These are phyloP conservation scores for Caranx ignobilis DNA, from an alignment of 2,113 vertebrate species.

Conservation along the genomic window DNA sequence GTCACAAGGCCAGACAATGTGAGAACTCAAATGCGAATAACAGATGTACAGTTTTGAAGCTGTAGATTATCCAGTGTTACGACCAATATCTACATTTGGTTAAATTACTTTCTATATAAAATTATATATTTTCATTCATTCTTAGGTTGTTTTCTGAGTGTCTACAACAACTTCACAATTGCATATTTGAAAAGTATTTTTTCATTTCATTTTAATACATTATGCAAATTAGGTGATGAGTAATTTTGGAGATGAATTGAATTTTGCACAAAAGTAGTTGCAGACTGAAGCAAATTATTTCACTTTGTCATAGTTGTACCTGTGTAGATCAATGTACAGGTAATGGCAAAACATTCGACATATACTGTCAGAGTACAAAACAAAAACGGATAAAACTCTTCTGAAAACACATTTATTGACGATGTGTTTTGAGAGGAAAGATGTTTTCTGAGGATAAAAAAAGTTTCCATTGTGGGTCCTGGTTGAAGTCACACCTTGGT, in stretches of 20 bases:
- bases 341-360: neutral
- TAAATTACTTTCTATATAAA: no score
- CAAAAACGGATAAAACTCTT: neutral
- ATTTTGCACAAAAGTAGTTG: neutral
- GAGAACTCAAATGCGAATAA: neutral
- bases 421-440: neutral
- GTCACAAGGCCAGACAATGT: neutral
- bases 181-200: no score
- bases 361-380: no score
- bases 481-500: conserved; percentile 53
- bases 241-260: neutral
- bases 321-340: neutral
- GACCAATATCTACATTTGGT: no score
- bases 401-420: conserved; percentile 9
- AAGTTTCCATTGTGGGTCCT: neutral
- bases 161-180: no score
- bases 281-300: neutral
- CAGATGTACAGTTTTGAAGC: no score
- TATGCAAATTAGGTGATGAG: no score
- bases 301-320: no score
- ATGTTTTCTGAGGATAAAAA: neutral
- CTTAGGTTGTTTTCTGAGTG: no score
- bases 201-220: no score
- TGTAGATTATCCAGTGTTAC: no score
- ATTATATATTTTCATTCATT: no score